Conservation (phyloP, 2,797 vertebrate genomes). For the Propithecus deckenii region DNA sequence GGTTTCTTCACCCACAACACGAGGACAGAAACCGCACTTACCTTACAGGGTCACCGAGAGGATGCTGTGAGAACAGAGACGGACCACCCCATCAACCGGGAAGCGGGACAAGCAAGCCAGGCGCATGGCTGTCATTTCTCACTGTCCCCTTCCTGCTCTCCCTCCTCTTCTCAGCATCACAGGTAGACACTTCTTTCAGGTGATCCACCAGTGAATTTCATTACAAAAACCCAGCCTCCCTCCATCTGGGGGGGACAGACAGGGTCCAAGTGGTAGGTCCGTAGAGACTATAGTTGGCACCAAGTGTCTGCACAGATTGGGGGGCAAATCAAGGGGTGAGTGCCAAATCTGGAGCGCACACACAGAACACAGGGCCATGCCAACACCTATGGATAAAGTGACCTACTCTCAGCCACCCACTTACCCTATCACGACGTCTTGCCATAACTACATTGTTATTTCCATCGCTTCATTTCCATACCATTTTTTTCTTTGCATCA, state of each 20-base stretch:
- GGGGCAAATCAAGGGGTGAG: accelerated
- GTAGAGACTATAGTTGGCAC: background rate
- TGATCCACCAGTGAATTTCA: background rate
- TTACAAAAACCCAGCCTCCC: background rate
- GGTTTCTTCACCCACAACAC: background rate
- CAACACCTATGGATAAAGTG: background rate
- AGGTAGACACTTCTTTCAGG: background rate
- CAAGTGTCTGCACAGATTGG: background rate
- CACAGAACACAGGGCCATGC: accelerated
- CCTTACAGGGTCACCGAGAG: background rate
- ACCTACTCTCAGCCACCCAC: background rate
- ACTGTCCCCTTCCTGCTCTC: background rate
- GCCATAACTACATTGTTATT: background rate
- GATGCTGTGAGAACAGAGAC: background rate
- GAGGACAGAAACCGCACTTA: background rate
- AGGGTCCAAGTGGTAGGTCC: background rate
- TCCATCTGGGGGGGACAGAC: background rate
- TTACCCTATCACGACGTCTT: background rate
- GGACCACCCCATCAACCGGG: background rate
- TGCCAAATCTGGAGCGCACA: accelerated
- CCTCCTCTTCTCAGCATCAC: background rate
- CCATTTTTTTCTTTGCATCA: background rate
- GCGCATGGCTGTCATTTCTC: background rate
- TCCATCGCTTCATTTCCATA: too few species aligned
- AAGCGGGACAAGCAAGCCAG: background rate